These are phyloP conservation scores for Didymodactylos carnosus DNA, from an alignment of 2,888 invertebrate genomes.

Conservation along the genomic window DNA sequence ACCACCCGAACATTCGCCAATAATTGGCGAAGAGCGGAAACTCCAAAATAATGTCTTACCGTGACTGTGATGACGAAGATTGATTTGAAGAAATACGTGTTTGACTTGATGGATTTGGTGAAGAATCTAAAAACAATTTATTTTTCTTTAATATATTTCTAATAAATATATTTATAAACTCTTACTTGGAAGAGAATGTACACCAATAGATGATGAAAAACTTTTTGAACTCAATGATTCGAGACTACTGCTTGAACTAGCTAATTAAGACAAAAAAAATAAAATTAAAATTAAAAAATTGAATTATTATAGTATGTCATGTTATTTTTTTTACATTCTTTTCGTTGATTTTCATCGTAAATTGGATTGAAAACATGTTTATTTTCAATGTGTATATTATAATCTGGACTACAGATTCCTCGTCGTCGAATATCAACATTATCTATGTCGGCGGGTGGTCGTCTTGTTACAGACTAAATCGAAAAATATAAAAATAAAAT, in stretches of 20 bases:
- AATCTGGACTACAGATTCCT: constrained; percentile 1
- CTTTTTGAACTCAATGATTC: neutral
- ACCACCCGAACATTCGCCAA: too few species aligned
- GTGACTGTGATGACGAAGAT: neutral
- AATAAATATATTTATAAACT: too few species aligned
- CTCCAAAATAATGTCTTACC: too few species aligned
- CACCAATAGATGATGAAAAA: neutral
- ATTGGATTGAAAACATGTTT: neutral
- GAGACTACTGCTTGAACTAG: neutral
- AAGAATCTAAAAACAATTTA: too few species aligned
- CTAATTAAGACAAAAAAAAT: neutral
- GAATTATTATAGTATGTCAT: too few species aligned
- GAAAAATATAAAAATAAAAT: neutral
- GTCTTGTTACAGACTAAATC: neutral
- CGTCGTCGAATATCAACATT: neutral
- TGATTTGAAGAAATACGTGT: neutral
- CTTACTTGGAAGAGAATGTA: neutral
- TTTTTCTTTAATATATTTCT: too few species aligned
- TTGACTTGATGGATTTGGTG: too few species aligned
- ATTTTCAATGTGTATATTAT: neutral
- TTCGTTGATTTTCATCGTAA: neutral
- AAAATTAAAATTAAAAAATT: neutral
- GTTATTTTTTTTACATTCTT: neutral
- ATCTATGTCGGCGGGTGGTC: too few species aligned
- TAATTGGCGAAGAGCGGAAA: too few species aligned